A percentile compares a stretch with the other conserved stretches of the same genome.
Evolutionary conservation across 2,113 vertebrate species (phyloP).

Genomic region (Loxodonta africana): DNA sequence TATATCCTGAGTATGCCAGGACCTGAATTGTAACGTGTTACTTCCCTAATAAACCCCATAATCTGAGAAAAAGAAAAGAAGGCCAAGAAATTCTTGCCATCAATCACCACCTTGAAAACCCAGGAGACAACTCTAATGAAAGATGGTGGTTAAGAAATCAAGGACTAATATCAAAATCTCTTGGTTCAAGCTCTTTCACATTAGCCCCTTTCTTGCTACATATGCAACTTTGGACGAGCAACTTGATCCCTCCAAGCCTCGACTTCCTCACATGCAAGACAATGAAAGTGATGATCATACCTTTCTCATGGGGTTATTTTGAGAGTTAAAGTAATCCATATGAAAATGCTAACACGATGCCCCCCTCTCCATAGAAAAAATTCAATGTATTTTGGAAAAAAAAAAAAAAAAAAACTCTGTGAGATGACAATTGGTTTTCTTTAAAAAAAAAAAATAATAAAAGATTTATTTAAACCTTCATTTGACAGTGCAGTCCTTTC

Average conservation of each 20-base stretch:
- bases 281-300: not conserved
- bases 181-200: not conserved
- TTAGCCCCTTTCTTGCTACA: not conserved
- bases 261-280: not conserved
- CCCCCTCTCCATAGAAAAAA: not conserved
- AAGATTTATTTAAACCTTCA: too few species aligned
- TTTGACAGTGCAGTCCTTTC: too few species aligned
- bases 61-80: too few species aligned
- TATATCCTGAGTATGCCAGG: too few species aligned
- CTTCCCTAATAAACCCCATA: too few species aligned
- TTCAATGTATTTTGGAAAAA: not conserved
- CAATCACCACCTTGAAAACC: not conserved
- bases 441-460: not conserved
- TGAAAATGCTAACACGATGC: not conserved
- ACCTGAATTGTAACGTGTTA: too few species aligned
- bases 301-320: not conserved
- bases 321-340: not conserved
- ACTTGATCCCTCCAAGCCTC: not conserved
- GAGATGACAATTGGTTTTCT: not conserved
- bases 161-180: not conserved
- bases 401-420: not conserved
- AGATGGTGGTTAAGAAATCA: not conserved
- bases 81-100: not conserved
- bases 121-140: not conserved
- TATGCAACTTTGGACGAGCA: not conserved